These are phyloP conservation scores for Sylvietta virens DNA, from an alignment of 2,113 vertebrate genomes.

Conservation along the genomic window DNA sequence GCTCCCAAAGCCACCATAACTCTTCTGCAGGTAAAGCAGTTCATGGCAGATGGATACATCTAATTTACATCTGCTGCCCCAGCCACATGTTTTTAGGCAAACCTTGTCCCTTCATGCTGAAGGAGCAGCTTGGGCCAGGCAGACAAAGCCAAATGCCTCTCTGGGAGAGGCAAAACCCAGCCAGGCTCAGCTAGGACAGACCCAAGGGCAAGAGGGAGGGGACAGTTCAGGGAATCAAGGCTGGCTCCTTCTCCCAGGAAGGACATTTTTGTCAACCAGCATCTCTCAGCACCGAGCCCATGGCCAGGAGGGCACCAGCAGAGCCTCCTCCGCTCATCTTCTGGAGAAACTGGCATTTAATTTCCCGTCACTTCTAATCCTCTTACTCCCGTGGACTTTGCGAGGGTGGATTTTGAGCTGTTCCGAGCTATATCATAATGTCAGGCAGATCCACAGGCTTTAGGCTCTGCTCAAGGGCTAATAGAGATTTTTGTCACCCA, in stretches of 20 bases:
- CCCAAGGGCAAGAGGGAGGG: neutral
- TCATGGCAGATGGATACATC: neutral
- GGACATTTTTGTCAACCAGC: neutral
- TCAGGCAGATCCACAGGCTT: neutral
- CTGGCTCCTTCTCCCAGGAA: neutral
- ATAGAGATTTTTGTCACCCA: neutral
- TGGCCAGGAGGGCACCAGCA: neutral
- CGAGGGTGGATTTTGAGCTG: conserved; percentile 17
- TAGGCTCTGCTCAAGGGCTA: neutral
- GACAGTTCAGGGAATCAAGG: fast-evolving
- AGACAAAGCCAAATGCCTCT: neutral
- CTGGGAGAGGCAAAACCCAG: neutral
- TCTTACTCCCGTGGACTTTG: conserved; percentile 23
- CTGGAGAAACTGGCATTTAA: conserved; percentile 1
- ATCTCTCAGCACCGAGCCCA: neutral
- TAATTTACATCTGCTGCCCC: neutral
- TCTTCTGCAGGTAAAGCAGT: neutral
- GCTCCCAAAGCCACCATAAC: neutral
- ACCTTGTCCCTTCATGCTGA: fast-evolving
- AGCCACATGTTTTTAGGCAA: neutral
- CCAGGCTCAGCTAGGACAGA: neutral
- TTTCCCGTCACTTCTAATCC: conserved; percentile 16
- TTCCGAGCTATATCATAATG: neutral
- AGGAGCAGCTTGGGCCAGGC: neutral
- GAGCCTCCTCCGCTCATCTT: neutral